Evolutionary conservation across 2,797 vertebrate species (phyloP), one percentile per base, ranked within the genome.

Genomic region (Rhadinocentrus ornatus): DNA sequence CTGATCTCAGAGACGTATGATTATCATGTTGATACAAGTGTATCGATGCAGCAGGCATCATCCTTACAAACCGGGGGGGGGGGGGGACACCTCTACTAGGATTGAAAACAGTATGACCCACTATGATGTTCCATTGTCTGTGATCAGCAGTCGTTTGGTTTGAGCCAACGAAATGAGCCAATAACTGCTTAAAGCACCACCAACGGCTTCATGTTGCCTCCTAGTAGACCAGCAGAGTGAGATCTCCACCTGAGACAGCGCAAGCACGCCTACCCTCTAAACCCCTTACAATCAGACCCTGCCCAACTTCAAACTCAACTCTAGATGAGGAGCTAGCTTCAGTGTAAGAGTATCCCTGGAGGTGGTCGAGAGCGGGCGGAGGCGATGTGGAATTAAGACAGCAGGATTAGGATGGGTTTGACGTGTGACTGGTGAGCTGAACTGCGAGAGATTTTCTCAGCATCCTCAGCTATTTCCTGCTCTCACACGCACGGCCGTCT

Each of bases 381-480:
- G 70, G 56, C 27, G 26, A 16, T 50, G 20, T 31, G 65, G 74
- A 74, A 81, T 89, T 80, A 81, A 86, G 84, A 86, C 32, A 68
- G 84, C 57, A 71, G 74, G 79, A 83, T n/a, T 81, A n/a, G 70
- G 81, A 89, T 72, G 86, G 77, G 62, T 71, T 67, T 77, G 81
- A 87, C 66, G 77, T 87, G 72, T 10, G 44, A 79, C 80, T 67
- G 26, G 63, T 73, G 79, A 75, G 72, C 61, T 32, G 35, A 54
- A 64, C 73, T 46, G 58, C 55, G 55, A 11, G 27, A 66, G 56
- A 67, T 73, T 69, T 12, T 78, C 69, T 69, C 44, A 0, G 26
- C 7, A 53, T 68, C 71, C 59, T 65, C n/a, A 15, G 70, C 63
- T 57, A 60, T 59, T 69, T 81, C 62, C 66, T 62, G 68, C 55